These are phyloP conservation scores for Bostrychus sinensis DNA, from an alignment of 2,113 vertebrate species.

Conservation along the genomic window DNA sequence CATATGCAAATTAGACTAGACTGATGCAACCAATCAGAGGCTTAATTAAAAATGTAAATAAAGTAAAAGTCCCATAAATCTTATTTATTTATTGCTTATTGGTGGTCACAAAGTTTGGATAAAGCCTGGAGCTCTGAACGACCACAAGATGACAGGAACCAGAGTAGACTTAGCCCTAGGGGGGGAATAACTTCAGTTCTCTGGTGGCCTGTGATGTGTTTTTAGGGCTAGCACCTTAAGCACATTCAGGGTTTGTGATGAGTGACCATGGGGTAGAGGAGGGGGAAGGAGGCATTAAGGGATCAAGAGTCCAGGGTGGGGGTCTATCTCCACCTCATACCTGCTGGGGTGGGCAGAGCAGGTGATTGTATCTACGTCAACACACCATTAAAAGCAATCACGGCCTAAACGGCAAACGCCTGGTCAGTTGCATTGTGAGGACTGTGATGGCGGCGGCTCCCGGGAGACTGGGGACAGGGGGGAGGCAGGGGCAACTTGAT, in stretches of 20 bases:
- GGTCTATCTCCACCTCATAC: slow-evolving; percentile 70
- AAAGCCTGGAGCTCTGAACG: slow-evolving; percentile 16
- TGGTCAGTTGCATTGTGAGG: slow-evolving; percentile 65
- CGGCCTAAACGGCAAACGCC: slow-evolving; percentile 67
- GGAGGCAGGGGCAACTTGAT: slow-evolving; percentile 50
- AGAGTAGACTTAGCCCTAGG: slow-evolving; percentile 63
- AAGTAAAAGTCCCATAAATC: neutral
- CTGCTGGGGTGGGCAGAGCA: slow-evolving; percentile 79
- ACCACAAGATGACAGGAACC: slow-evolving; percentile 51
- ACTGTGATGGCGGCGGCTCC: slow-evolving; percentile 67
- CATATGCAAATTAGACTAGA: too few relatives aligned
- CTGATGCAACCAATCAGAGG: too few relatives aligned
- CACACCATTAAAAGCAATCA: slow-evolving; percentile 84
- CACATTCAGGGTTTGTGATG: slow-evolving; percentile 54
- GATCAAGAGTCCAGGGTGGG: slow-evolving; percentile 51
- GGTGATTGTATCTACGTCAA: slow-evolving; percentile 84
- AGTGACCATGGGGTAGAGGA: slow-evolving; percentile 66
- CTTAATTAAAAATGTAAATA: neutral
- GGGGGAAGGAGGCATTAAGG: slow-evolving; percentile 68
- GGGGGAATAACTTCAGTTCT: slow-evolving; percentile 68
- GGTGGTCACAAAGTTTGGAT: slow-evolving; percentile 28
- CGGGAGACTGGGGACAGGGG: slow-evolving; percentile 51
- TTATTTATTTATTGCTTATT: neutral
- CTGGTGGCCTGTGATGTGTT: slow-evolving; percentile 55
- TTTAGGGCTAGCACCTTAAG: slow-evolving; percentile 42